Base-by-base conservation (phyloP, 1,140 invertebrate genomes). In the Pygmarrhopalites habei region DNA sequence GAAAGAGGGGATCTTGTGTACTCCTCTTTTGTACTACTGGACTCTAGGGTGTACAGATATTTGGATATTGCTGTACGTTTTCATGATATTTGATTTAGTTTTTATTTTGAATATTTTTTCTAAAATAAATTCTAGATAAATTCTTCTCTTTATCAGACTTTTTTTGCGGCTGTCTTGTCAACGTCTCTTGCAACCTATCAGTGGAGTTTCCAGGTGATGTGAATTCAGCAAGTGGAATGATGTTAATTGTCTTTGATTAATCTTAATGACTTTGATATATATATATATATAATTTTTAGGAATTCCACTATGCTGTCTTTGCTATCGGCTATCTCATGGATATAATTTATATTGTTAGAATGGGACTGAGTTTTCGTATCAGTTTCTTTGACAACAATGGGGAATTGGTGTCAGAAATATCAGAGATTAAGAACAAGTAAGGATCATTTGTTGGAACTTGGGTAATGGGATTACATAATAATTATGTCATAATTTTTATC, bases 391-490 rank as follows among this genome's bases (percentile, higher is more conserved):
- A 63, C 26, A 53, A 63, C 4, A 14, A 10, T 15, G 61, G 61
- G 10, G 53, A 63, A 10, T 14, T 63, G 7, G 32, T 63, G 30
- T 29, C 43, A 5, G 41, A 57, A 28, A 14, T 32, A 10, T 30
- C 41, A n/a, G 61, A 63, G 39, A 63, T 63, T 23, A 15, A 56
- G 23, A 55, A 56, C n/a, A 55, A 55, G 61, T 63, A 39, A 21
- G 30, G 35, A 43, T n/a, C n/a, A n/a, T n/a, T n/a, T n/a, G n/a
- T n/a, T n/a, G n/a, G n/a, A n/a, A n/a, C n/a, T n/a, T n/a, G n/a
- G n/a, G n/a, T n/a, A n/a, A n/a, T n/a, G n/a, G n/a, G n/a, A n/a
- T n/a, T n/a, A n/a, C n/a, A n/a, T n/a, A n/a, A n/a, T n/a, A n/a
- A n/a, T n/a, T n/a, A n/a, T n/a, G n/a, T n/a, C n/a, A n/a, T n/a